Evolutionary conservation across 2,888 invertebrate genomes (phyloP).

Genomic region (Drosophila merina): DNA sequence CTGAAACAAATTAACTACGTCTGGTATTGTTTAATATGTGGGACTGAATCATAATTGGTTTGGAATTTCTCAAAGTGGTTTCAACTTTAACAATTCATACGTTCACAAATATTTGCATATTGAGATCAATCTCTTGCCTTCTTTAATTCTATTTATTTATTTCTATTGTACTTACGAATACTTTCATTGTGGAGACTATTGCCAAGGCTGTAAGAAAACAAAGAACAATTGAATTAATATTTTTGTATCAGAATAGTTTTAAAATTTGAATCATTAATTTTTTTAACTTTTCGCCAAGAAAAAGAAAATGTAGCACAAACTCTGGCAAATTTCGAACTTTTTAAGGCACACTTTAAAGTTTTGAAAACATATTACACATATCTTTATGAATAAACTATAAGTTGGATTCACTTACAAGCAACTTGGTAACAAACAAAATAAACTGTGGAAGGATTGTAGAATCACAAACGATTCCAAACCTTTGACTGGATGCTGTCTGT

Average conservation of each 20-base stretch:
- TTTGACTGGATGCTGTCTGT: slow-evolving; percentile 85
- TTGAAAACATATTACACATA: background rate
- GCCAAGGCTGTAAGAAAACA: slow-evolving; percentile 70
- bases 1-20: slow-evolving; percentile 4
- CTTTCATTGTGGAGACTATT: slow-evolving; percentile 84
- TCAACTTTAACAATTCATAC: slow-evolving; percentile 34
- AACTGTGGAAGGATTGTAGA: slow-evolving; percentile 82
- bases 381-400: slow-evolving; percentile 10
- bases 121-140: slow-evolving; percentile 5
- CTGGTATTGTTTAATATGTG: slow-evolving; percentile 32
- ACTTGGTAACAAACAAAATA: slow-evolving; percentile 62
- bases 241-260: slow-evolving; percentile 9
- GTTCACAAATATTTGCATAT: slow-evolving; percentile 32
- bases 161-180: slow-evolving; percentile 85
- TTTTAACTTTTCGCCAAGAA: background rate
- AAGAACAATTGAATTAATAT: slow-evolving; percentile 32
- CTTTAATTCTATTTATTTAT: slow-evolving; percentile 17
- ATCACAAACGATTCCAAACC: slow-evolving; percentile 84
- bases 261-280: background rate
- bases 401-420: slow-evolving; percentile 65
- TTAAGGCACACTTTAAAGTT: background rate
- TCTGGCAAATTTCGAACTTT: background rate
- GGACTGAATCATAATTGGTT: slow-evolving; percentile 13
- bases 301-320: background rate
- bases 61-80: slow-evolving; percentile 8